Evolutionary conservation across 2,797 vertebrate species (phyloP), one percentile per base, ranked within the genome.

Genomic region (Fringilla coelebs): DNA sequence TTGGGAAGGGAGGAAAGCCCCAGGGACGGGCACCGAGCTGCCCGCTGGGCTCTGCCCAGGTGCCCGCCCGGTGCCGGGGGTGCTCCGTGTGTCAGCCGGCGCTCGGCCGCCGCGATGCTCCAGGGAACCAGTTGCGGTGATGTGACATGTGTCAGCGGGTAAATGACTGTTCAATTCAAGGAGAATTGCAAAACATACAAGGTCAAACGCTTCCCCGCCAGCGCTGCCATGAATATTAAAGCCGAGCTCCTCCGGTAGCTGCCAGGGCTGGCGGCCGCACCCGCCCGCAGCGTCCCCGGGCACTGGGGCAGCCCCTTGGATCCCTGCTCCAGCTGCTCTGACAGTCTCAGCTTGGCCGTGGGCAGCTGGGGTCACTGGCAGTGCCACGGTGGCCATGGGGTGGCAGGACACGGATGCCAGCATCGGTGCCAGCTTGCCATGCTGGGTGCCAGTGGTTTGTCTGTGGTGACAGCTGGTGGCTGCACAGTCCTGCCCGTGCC

Each of bases 111-210:
- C 54, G 31, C 19, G 89, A 81, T 91, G 97, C 96, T 97, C 88
- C 76, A 40, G 96, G 96, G 96, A 96, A 52, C 84, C 12, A 32
- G 89, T 46, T 63, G 90, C 68, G 65, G 91, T 89, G 79, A 91
- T 96, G 94, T 97, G 96, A 97, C 95, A 96, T 94, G 97, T 96
- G 97, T 97, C 97, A 97, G 96, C 63, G 92, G 96, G 94, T 97
- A 97, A 97, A 95, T 96, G 96, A 96, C 96, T 95, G 94, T 97
- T 96, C 96, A 78, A 94, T 97, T 97, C 97, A 98, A 97, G 96
- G 96, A 97, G 96, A 97, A 95, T 92, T 85, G 61, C 95, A 86
- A 93, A 94, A 95, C 90, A 93, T 93, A 94, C 97, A 98, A 98
- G 97, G 98, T 98, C 97, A 98, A 96, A 96, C 6, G 88, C 95